A percentile compares a stretch with the other conserved stretches of the same genome.
These are phyloP conservation scores for Parasteatoda lunata DNA, from an alignment of 2,888 invertebrate genomes.

Conservation along the genomic window DNA sequence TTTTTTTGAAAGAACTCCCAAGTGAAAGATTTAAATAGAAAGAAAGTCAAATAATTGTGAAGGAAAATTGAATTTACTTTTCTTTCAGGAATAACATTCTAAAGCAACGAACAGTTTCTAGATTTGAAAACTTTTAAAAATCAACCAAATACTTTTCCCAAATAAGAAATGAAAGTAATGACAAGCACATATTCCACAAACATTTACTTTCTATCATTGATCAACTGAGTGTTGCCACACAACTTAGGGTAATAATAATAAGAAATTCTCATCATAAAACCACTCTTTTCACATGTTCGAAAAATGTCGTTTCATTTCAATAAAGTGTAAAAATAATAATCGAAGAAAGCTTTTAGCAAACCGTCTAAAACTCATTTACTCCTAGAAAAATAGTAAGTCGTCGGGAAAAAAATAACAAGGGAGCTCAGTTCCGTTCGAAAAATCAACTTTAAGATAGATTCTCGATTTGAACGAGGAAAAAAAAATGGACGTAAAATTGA, in stretches of 20 bases:
- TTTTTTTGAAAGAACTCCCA: no score
- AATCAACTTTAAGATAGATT: constrained; percentile 5
- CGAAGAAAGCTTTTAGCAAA: neutral
- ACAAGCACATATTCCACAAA: neutral
- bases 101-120: no score
- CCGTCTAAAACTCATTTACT: constrained; percentile 2
- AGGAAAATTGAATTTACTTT: no score
- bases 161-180: no score
- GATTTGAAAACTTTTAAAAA: no score
- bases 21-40: no score
- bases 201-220: neutral
- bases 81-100: no score
- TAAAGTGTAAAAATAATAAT: neutral
- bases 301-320: neutral
- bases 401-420: neutral
- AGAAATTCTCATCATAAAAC: neutral
- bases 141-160: no score
- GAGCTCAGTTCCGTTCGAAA: neutral
- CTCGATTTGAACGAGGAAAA: neutral
- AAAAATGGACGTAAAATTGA: constrained; percentile 17
- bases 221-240: neutral
- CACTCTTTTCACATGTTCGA: neutral
- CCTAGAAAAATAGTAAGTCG: neutral
- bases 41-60: no score
- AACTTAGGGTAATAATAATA: neutral